Conservation (phyloP, 2,888 invertebrate species). For the Orthosia gracilis region DNA sequence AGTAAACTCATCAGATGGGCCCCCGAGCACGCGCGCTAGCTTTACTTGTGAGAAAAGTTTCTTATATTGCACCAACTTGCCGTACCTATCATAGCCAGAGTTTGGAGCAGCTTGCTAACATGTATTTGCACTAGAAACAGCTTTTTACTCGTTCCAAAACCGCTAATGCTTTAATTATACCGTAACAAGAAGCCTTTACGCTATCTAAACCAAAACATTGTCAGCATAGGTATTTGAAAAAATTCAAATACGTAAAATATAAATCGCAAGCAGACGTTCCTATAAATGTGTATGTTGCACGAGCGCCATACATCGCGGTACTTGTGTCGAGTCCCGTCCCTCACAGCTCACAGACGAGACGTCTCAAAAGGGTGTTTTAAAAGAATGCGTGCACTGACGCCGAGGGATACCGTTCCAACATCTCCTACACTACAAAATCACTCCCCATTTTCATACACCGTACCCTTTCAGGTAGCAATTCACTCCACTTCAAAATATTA, state of each 20-base stretch:
- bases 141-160: slow-evolving; percentile 48
- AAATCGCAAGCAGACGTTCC: slow-evolving; percentile 41
- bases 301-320: slow-evolving; percentile 72
- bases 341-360: slow-evolving; percentile 80
- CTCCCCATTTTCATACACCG: slow-evolving; percentile 75
- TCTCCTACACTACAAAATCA: slow-evolving; percentile 77
- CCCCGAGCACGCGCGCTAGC: slow-evolving; percentile 79
- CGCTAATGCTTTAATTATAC: slow-evolving; percentile 32
- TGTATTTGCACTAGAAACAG: slow-evolving; percentile 46
- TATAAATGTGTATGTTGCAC: slow-evolving; percentile 53
- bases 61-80: slow-evolving; percentile 81
- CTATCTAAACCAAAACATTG: slow-evolving; percentile 13
- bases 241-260: slow-evolving; percentile 43
- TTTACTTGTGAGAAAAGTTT: slow-evolving; percentile 84
- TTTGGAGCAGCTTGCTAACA: slow-evolving; percentile 56
- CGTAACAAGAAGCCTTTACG: slow-evolving; percentile 11
- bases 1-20: slow-evolving; percentile 87
- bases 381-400: slow-evolving; percentile 81
- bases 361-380: slow-evolving; percentile 87
- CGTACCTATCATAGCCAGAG: slow-evolving; percentile 73
- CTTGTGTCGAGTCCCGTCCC: slow-evolving; percentile 73
- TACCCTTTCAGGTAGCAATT: slow-evolving; percentile 69
- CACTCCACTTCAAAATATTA: slow-evolving; percentile 65
- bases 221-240: slow-evolving; percentile 21
- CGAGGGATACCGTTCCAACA: slow-evolving; percentile 77